Base-by-base conservation (phyloP, 2,797 vertebrate species). In the Gymnopithys bicolor region DNA sequence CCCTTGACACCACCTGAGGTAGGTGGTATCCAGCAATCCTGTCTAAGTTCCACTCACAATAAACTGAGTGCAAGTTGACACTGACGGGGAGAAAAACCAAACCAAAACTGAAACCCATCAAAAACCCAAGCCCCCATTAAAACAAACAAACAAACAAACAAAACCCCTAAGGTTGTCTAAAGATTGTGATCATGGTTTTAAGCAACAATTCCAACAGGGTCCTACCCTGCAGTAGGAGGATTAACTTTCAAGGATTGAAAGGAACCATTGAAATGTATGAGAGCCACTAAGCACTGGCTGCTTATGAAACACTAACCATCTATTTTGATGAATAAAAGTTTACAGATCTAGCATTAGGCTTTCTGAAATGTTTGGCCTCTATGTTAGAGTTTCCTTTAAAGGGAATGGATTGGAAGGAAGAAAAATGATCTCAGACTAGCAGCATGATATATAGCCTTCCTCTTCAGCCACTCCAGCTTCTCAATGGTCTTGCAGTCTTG, bases 1-100 rank as follows among this genome's bases (percentile, higher is more conserved):
- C 94, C 97, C 32, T 90, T 97, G 84, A 95, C 93, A 77, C 94
- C 96, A 18, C 55, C 96, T 30, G 97, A 98, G 97, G 97, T 97
- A 97, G 53, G 52, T 32, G 52, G 52, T 53, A 53, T 53, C 30
- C 32, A 53, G 30, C 52, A 53, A 13, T 53, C 66, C 94, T 43
- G 48, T 51, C 88, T 32, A 24, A 81, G 11, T n/a, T 75, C 13
- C 39, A 13, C 43, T 87, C 5, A 3, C 28, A 15, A 3, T 0
- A 53, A 35, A 30, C 33, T 32, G 27, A 25, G 10, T 28, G 7
- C 19, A 7, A 46, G 21, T 10, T 49, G 56, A 59, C 4, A 4
- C 7, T 4, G 24, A 55, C 9, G 13, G 13, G 27, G 5, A 1
- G 6, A 6, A 28, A 11, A 25, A 10, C 1, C 10, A n/a, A 43